Base-by-base conservation (phyloP, 2,888 invertebrate genomes). In the Trichogramma evanescens region DNA sequence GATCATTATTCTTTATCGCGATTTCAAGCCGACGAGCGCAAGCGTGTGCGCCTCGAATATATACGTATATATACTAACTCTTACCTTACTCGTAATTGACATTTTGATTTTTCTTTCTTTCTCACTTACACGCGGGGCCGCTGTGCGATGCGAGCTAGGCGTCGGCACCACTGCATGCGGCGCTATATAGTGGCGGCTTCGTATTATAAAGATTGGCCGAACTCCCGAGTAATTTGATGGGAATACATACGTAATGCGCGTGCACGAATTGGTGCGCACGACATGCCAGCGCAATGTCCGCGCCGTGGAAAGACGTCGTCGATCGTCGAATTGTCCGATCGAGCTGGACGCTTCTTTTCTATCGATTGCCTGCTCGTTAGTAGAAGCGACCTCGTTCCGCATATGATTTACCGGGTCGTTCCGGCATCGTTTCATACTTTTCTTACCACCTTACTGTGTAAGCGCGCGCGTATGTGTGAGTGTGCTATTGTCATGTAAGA, bases 281-380 rank as follows among this genome's bases (percentile, higher is more conserved):
- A 26, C 26, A 26, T 26, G 26, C 26, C 26, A 26, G 26, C 26
- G 26, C 26, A 26, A 26, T 26, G 26, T 26, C 26, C 6, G 42
- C 50, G 48, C 46, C 10, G 49, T 42, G 53, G 62, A 64, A 64
- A 61, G 66, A 64, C 63, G 55, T 56, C 56, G 10, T 10, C 13
- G 38, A 45, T 1, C 42, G 26, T n/a, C 46, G 40, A 62, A 60
- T 66, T 61, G 62, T 59, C 26, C 26, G 26, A 26, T 26, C 26
- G 26, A 26, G 26, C 50, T 39, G 39, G 9, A 9, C 9, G 8
- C 44, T 53, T 44, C 9, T 26, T 5, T 13, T 26, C 26, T 65
- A 67, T 70, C 66, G 66, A 66, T 68, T 65, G 63, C 57, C 55
- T 57, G 55, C 66, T 69, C 66, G 62, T 68, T 70, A 68, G 65